phyloP scores from a whole-genome alignment of 1,140 invertebrate species.

The Caenorhabditis brenneri region DNA sequence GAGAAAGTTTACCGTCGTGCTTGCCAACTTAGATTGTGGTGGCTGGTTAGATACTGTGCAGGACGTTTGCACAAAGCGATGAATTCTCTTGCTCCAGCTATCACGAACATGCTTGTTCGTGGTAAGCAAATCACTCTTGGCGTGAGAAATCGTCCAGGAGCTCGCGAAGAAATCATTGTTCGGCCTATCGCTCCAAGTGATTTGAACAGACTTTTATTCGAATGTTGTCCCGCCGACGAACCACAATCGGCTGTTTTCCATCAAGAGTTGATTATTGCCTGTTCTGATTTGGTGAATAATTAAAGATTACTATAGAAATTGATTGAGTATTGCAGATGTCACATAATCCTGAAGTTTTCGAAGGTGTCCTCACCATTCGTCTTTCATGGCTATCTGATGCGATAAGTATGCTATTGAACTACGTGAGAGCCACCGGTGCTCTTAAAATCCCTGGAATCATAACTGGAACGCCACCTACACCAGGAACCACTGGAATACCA shows the following conservation, averaged over 20 bases:
- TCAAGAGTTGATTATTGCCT: conserved; percentile 81
- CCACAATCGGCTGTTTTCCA: conserved; percentile 94
- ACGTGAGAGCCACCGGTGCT: conserved; percentile 39
- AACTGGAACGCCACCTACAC: conserved; percentile 37
- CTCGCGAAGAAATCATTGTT: conserved; percentile 90
- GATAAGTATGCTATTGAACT: conserved; percentile 62
- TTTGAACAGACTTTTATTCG: conserved; percentile 71
- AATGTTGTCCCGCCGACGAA: conserved; percentile 79
- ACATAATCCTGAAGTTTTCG: conserved; percentile 81
- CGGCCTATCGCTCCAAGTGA: conserved; percentile 88
- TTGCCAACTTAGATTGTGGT: conserved; percentile 87
- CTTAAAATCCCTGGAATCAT: background rate
- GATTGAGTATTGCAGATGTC: conserved; percentile 79
- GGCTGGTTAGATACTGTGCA: conserved; percentile 89
- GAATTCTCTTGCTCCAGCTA: conserved; percentile 95
- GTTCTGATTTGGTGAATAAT: conserved; percentile 85
- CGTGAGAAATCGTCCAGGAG: conserved; percentile 78
- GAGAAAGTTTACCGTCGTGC: conserved; percentile 84
- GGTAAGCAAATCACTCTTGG: conserved; percentile 96
- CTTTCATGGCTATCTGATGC: conserved; percentile 66
- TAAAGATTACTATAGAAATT: background rate
- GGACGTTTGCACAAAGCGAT: conserved; percentile 87
- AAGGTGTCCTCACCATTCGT: conserved; percentile 68
- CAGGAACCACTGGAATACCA: conserved; percentile 37
- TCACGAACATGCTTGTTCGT: conserved; percentile 92